These are phyloP conservation scores for Lerista edwardsae DNA, from an alignment of 2,797 vertebrate species.

Conservation along the genomic window DNA sequence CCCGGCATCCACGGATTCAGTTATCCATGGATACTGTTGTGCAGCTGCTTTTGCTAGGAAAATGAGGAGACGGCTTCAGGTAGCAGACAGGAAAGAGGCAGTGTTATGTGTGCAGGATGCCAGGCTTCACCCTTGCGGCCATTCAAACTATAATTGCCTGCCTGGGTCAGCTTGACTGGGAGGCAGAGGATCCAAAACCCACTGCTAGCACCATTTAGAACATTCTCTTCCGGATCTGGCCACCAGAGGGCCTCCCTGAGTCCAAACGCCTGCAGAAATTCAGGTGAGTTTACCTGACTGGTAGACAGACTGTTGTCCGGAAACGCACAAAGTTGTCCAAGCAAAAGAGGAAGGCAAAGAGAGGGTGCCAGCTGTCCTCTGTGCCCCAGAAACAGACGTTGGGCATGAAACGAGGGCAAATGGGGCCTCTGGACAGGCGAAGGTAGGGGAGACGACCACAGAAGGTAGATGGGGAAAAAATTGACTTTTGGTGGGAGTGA, in stretches of 20 bases:
- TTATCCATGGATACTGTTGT: too few species aligned
- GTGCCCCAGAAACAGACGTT: neutral
- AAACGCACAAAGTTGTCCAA: slow-evolving; percentile 21
- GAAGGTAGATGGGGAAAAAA: neutral
- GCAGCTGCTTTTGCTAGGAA: neutral
- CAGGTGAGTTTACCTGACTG: slow-evolving; percentile 35
- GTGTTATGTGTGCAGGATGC: too few species aligned
- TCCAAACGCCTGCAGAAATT: neutral
- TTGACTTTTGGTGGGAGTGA: neutral
- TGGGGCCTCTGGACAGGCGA: slow-evolving; percentile 5
- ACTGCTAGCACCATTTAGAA: neutral
- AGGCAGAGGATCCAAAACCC: too few species aligned
- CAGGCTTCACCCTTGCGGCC: too few species aligned
- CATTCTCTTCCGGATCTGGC: neutral
- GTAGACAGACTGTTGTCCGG: slow-evolving; percentile 7
- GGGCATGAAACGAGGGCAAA: neutral
- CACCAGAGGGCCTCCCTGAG: slow-evolving; percentile 6
- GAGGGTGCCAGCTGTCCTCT: neutral
- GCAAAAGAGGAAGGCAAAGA: neutral
- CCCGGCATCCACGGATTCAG: too few species aligned
- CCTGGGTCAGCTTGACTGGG: too few species aligned
- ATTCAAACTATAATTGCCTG: too few species aligned
- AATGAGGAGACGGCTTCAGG: neutral
- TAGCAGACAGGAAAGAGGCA: too few species aligned
- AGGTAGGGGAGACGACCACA: neutral